These are phyloP conservation scores for Gari tellinella DNA, from an alignment of 2,888 invertebrate species.

Conservation along the genomic window DNA sequence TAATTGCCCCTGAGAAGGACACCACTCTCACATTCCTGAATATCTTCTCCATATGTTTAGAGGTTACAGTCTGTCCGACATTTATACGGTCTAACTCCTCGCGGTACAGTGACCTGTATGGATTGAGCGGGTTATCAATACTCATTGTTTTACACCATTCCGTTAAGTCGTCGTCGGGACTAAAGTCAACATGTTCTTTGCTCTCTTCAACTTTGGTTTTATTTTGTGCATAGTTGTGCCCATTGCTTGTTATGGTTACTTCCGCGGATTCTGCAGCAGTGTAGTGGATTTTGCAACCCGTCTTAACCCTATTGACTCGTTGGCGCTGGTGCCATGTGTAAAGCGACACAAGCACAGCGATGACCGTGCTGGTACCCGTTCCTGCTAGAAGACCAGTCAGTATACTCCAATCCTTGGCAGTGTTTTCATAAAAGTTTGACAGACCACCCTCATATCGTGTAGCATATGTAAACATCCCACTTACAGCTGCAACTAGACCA, in stretches of 20 bases:
- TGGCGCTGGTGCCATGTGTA: neutral
- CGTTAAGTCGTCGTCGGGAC: conserved; percentile 3
- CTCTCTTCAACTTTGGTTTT: too few relatives aligned
- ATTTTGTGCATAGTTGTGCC: too few relatives aligned
- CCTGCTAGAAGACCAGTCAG: conserved; percentile 70
- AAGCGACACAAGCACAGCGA: conserved; percentile 67
- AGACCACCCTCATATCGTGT: conserved; percentile 70
- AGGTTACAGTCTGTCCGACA: conserved; percentile 25
- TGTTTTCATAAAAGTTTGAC: conserved; percentile 69
- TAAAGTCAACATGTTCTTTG: too few relatives aligned
- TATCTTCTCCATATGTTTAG: conserved; percentile 26
- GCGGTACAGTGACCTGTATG: conserved; percentile 65
- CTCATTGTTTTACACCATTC: conserved; percentile 73
- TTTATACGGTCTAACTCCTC: conserved; percentile 64
- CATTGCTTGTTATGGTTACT: too few relatives aligned
- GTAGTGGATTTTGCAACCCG: too few relatives aligned
- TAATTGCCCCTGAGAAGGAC: conserved; percentile 6
- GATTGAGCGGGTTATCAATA: conserved; percentile 74
- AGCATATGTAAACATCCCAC: conserved; percentile 63
- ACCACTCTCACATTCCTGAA: conserved; percentile 9
- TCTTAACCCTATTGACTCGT: neutral
- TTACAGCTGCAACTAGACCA: conserved; percentile 66
- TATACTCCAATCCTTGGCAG: conserved; percentile 70
- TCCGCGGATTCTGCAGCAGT: too few relatives aligned
- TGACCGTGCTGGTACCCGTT: conserved; percentile 60